phyloP scores from a whole-genome alignment of 2,888 invertebrate genomes.

The Tineola bisselliella region DNA sequence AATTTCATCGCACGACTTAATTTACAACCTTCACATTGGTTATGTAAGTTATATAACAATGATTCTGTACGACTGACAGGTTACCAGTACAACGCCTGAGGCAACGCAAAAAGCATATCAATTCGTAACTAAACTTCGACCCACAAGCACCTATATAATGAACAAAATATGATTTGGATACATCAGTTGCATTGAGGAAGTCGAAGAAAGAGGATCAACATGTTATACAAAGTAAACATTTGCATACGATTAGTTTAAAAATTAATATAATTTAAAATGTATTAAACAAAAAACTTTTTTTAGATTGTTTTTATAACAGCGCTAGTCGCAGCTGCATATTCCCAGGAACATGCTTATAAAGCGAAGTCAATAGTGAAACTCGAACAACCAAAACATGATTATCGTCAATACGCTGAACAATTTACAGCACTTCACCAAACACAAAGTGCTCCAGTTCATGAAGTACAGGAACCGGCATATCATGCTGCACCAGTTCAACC shows the following conservation, averaged over 20 bases:
- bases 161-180: slow-evolving; percentile 61
- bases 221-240: slow-evolving; percentile 53
- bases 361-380: slow-evolving; percentile 31
- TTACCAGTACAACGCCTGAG: slow-evolving; percentile 52
- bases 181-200: slow-evolving; percentile 62
- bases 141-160: slow-evolving; percentile 49
- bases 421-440: slow-evolving; percentile 23
- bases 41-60: slow-evolving; percentile 63
- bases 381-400: slow-evolving; percentile 32
- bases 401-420: slow-evolving; percentile 33
- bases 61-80: slow-evolving; percentile 29
- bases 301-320: neutral
- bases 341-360: slow-evolving; percentile 38
- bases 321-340: slow-evolving; percentile 26
- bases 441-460: slow-evolving; percentile 16
- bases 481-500: neutral
- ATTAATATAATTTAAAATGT: neutral
- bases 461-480: slow-evolving; percentile 1
- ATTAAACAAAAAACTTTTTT: neutral
- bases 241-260: neutral
- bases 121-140: slow-evolving; percentile 5
- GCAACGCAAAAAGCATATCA: slow-evolving; percentile 31
- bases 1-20: neutral
- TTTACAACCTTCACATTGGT: slow-evolving; percentile 57
- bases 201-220: slow-evolving; percentile 56